phyloP scores from a whole-genome alignment of 37 sponge, comb jelly and placozoan species.

The Mnemiopsis leidyi region DNA sequence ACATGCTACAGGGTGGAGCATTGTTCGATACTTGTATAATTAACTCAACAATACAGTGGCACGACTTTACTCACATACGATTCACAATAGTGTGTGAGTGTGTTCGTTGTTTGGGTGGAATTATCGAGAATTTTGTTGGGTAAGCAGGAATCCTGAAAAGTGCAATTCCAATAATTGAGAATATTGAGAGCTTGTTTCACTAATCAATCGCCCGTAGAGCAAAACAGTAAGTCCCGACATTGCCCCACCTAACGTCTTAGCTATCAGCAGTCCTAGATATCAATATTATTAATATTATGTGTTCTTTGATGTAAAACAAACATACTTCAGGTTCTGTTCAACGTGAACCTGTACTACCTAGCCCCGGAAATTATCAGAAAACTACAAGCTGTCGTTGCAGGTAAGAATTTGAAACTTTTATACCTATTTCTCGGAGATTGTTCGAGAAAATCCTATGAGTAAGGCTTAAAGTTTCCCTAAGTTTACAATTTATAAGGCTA shows the following conservation, averaged over 20 bases:
- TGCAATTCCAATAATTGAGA: neutral
- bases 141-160: neutral
- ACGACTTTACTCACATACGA: too few species aligned
- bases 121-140: neutral
- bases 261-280: too few species aligned
- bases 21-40: neutral
- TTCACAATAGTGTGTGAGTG: neutral
- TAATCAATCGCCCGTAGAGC: too few species aligned
- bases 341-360: slow-evolving; percentile 75
- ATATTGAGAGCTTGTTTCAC: neutral
- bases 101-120: too few species aligned
- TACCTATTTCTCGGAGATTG: too few species aligned
- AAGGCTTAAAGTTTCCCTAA: too few species aligned
- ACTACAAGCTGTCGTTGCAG: slow-evolving; percentile 66
- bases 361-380: slow-evolving; percentile 81
- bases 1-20: neutral
- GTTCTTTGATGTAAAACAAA: neutral
- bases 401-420: neutral
- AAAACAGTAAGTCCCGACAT: too few species aligned
- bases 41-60: neutral
- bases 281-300: neutral
- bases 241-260: too few species aligned
- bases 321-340: slow-evolving; percentile 1
- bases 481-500: too few species aligned
- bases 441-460: too few species aligned